Conservation (phyloP, 2,113 vertebrate genomes). For the Anoura caudifer region DNA sequence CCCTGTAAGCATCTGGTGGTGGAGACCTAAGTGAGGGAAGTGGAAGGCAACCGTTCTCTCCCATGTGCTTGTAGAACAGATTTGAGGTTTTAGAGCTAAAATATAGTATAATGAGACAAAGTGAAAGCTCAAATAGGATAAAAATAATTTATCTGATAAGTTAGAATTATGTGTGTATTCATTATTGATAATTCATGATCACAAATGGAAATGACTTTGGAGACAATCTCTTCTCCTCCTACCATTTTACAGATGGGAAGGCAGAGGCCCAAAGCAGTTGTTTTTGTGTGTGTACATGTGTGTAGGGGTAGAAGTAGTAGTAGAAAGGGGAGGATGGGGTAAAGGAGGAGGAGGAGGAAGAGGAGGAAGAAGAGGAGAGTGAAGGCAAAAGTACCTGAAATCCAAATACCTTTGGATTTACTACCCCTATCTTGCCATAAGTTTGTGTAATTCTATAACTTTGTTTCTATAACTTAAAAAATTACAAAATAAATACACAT, state of each 20-base stretch:
- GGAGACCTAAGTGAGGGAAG: background rate
- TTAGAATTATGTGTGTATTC: background rate
- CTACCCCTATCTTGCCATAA: background rate
- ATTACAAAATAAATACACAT: background rate
- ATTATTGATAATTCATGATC: background rate
- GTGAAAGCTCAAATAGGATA: background rate
- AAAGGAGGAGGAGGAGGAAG: too few species aligned
- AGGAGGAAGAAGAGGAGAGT: background rate
- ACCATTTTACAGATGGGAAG: background rate
- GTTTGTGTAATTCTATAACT: background rate
- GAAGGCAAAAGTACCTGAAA: background rate
- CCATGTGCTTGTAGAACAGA: background rate
- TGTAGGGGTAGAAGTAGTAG: background rate
- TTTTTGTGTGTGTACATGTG: background rate
- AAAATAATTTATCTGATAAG: background rate
- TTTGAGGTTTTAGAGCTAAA: background rate
- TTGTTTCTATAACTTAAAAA: background rate
- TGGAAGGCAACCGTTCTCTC: background rate
- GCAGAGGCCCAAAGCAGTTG: background rate
- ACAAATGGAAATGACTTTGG: background rate
- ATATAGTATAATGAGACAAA: background rate
- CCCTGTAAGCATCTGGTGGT: background rate
- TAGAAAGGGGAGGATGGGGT: background rate
- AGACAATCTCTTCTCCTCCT: background rate
- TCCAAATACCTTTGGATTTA: background rate